Percentiles rank a stretch among this genome's conserved stretches.
These are phyloP conservation scores for Plutella xylostella DNA, from an alignment of 2,888 invertebrate genomes.

Conservation along the genomic window DNA sequence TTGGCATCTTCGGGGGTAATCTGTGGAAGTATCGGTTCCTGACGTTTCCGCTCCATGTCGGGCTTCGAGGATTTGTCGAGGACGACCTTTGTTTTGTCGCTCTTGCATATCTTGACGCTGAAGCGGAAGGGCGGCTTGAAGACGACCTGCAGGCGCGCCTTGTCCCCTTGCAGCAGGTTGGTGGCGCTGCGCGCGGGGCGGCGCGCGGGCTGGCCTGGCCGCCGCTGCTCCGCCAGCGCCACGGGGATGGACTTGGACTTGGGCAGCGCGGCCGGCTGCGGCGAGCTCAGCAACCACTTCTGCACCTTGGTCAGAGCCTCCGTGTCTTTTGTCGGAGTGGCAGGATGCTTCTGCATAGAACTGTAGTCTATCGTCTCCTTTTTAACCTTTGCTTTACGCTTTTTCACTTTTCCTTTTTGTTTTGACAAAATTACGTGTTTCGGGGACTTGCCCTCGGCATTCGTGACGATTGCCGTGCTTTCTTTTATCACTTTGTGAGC, in stretches of 20 bases:
- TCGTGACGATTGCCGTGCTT: slow-evolving; percentile 48
- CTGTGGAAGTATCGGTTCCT: slow-evolving; percentile 25
- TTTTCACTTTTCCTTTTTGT: slow-evolving; percentile 60
- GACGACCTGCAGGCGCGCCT: slow-evolving; percentile 84
- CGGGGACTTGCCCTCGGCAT: slow-evolving; percentile 68
- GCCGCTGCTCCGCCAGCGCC: slow-evolving; percentile 70
- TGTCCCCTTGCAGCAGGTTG: slow-evolving; percentile 74
- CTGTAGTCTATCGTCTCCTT: slow-evolving; percentile 87
- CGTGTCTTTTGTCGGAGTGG: slow-evolving; percentile 65
- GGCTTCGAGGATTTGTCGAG: slow-evolving; percentile 69
- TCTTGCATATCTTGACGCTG: slow-evolving; percentile 81
- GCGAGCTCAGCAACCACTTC: slow-evolving; percentile 85
- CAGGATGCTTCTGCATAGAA: slow-evolving; percentile 72
- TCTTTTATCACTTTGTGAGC: slow-evolving; percentile 49
- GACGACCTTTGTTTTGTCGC: slow-evolving; percentile 74
- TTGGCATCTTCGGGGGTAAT: slow-evolving; percentile 17
- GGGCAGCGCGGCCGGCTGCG: slow-evolving; percentile 72
- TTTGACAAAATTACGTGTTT: slow-evolving; percentile 63
- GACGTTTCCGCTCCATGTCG: slow-evolving; percentile 50
- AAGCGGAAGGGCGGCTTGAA: slow-evolving; percentile 91
- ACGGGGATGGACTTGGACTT: slow-evolving; percentile 89
- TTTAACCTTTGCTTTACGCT: slow-evolving; percentile 69
- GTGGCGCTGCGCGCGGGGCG: slow-evolving; percentile 78
- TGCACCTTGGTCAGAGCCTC: slow-evolving; percentile 82
- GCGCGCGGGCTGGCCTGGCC: slow-evolving; percentile 65